Percentiles rank a stretch among this genome's conserved stretches.
phyloP scores from a whole-genome alignment of 2,888 invertebrate species.

The Nebria salina region DNA sequence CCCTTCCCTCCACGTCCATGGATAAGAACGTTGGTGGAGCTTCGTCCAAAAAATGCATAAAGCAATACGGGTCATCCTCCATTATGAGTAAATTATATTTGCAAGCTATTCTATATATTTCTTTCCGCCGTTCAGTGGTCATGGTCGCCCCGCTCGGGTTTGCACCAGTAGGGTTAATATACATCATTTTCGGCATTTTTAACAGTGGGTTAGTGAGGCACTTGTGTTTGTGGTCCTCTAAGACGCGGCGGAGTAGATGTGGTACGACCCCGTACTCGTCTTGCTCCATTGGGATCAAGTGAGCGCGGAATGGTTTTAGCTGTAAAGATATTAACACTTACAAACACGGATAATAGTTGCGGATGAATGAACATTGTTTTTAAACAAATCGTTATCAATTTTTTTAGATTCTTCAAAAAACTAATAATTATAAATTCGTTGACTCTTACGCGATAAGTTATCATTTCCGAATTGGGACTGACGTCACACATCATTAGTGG shows the following conservation, averaged over 20 bases:
- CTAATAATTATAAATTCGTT: background rate
- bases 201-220: constrained; percentile 57
- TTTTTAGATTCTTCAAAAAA: background rate
- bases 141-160: constrained; percentile 81
- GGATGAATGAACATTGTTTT: background rate
- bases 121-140: constrained; percentile 70
- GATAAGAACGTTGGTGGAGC: constrained; percentile 75
- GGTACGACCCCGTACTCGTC: constrained; percentile 76
- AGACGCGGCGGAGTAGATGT: constrained; percentile 66
- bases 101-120: constrained; percentile 79
- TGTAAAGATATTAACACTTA: constrained; percentile 58
- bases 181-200: constrained; percentile 77
- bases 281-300: constrained; percentile 73
- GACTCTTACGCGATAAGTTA: background rate
- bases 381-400: background rate
- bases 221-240: constrained; percentile 66
- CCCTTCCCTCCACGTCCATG: constrained; percentile 78
- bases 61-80: constrained; percentile 87
- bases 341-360: background rate
- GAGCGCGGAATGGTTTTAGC: constrained; percentile 75
- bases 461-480: background rate
- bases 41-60: constrained; percentile 75
- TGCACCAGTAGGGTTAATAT: constrained; percentile 78
- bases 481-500: background rate
- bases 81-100: constrained; percentile 80